Base-by-base conservation (phyloP, 2,113 vertebrate genomes). In the Saimiri boliviensis region DNA sequence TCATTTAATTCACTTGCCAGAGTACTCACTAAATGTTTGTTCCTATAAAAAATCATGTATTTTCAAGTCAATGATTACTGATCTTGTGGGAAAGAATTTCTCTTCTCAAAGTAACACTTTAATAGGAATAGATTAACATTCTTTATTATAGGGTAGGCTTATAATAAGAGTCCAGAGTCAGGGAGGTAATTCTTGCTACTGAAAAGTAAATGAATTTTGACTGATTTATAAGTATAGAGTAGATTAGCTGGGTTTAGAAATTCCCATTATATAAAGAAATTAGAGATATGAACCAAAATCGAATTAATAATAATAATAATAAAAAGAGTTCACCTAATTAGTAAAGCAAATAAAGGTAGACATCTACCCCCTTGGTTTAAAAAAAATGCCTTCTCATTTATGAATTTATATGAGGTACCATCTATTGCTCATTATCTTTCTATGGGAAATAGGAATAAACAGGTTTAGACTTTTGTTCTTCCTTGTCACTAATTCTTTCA, bases 31-130 rank as follows among this genome's bases (percentile, higher is more conserved):
- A 40, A 71, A 68, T 70, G 23, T 60, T 56, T 82, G 52, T 42
- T 49, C 25, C 42, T 86, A 25, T 60, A 85, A 90, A 58, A 85
- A 82, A 88, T 56, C 30, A 93, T 40, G 89, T 89, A 89, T 89
- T 92, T 89, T 89, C 77, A 82, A 96, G 73, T 45, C 94, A 97
- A 73, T 68, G 79, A 95, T 66, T 40, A 54, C 85, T 83, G 77
- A 73, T 96, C 66, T 94, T 80, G 47, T 83, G 74, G 90, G 91
- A 94, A 86, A 87, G 25, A 87, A 80, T n/a, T 27, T 83, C 68
- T 91, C 95, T 91, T 94, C 90, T 93, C 80, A 93, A 91, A 97
- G 92, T 87, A 97, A 97, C 86, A 94, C 86, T 96, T 95, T 95
- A 85, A 93, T 88, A 85, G 84, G 32, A 85, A 73, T 56, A 96